Conservation (phyloP, 2,113 vertebrate genomes). For the Fregetta grallaria region DNA sequence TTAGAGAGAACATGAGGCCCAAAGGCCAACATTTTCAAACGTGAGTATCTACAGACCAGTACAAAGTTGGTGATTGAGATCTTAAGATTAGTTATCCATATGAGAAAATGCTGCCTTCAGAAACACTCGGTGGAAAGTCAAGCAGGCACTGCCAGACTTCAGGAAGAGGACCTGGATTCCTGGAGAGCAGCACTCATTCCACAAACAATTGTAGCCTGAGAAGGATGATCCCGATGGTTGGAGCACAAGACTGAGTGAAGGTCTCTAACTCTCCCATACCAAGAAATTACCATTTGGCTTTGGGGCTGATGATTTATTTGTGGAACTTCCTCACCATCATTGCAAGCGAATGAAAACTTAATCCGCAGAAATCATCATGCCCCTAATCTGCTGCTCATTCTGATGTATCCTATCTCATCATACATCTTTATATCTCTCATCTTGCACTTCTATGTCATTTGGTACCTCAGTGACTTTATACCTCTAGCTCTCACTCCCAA, state of each 20-base stretch:
- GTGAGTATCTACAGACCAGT: neutral
- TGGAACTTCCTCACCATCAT: neutral
- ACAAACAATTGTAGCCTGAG: neutral
- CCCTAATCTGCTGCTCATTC: neutral
- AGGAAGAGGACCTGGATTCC: neutral
- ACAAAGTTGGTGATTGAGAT: neutral
- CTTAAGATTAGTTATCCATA: neutral
- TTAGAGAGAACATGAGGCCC: neutral
- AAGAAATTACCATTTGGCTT: neutral
- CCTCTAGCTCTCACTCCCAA: neutral
- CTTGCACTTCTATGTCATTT: neutral
- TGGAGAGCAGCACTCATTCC: neutral
- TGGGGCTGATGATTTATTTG: neutral
- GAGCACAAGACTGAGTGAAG: neutral
- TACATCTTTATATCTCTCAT: neutral
- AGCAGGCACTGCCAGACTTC: neutral
- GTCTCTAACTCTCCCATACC: neutral
- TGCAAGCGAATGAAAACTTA: neutral
- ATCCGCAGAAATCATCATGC: neutral
- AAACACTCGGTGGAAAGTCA: neutral
- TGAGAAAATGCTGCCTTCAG: neutral
- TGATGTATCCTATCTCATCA: neutral
- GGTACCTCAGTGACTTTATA: neutral
- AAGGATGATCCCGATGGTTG: neutral
- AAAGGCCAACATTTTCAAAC: neutral